Evolutionary conservation across 2,888 invertebrate genomes (phyloP).

Genomic region (Tipula vernalis): DNA sequence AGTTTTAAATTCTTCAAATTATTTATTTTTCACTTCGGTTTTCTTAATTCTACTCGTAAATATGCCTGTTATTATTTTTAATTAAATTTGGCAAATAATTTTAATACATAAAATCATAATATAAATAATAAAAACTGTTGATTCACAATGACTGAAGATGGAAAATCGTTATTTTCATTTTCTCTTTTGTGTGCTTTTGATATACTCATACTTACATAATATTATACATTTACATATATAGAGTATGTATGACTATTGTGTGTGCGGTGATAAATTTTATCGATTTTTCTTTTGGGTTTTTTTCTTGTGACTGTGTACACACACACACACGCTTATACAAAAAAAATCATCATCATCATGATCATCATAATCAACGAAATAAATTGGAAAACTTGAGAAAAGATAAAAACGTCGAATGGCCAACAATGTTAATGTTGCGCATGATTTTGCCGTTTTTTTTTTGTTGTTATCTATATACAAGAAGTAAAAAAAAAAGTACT

Average conservation of each 20-base stretch:
- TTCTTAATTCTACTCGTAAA: neutral
- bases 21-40: neutral
- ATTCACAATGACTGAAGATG: neutral
- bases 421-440: conserved; percentile 7
- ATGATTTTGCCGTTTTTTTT: neutral
- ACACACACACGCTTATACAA: neutral
- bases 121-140: neutral
- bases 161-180: conserved; percentile 1
- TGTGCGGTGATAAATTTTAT: neutral
- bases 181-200: neutral
- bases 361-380: neutral
- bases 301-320: neutral
- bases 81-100: neutral
- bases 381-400: neutral
- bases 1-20: neutral
- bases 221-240: too few relatives aligned
- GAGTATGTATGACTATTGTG: neutral
- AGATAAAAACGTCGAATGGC: neutral
- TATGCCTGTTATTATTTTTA: neutral
- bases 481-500: neutral
- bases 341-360: neutral
- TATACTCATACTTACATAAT: neutral
- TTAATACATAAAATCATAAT: neutral
- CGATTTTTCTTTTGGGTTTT: neutral
- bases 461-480: neutral